Evolutionary conservation across 2,113 vertebrate genomes (phyloP), one percentile per base, ranked within the genome.

Genomic region (Malurus cyaneus): DNA sequence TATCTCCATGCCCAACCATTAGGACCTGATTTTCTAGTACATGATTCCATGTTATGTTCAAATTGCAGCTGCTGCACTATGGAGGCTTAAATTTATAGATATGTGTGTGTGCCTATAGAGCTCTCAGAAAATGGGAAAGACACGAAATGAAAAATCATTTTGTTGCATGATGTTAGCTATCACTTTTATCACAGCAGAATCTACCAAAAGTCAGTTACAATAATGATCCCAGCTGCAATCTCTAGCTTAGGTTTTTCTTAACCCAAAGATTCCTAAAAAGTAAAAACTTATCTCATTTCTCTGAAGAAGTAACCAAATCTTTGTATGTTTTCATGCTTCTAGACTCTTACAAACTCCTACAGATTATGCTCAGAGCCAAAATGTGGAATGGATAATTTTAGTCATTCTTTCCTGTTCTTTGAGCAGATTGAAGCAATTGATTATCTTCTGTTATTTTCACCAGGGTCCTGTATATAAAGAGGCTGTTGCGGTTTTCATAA

Each of bases 381-480:
- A 62, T 1, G 1, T 26, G 6, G 11, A 50, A 76, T 76, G 41
- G 49, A 11, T 25, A 5, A 64, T 56, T 92, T 93, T 73, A 88
- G 18, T 16, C 32, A 44, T 62, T 81, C 29, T 85, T 79, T 12
- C 2, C 14, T 62, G 9, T 78, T 20, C 23, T 84, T 84, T 56
- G 23, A 59, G 29, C 7, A 61, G 29, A 62, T 32, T 81, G n/a
- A 78, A 66, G 12, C n/a, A 73, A 73, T 60, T 42, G 3, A 8
- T 65, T 88, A 39, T 78, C 19, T 80, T 25, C 46, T 54, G 15
- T 46, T 52, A 67, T 62, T 32, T 74, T 84, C 69, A 47, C 14
- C 23, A 42, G 10, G 3, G 1, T 53, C 6, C 9, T 1, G 0
- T 13, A 47, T 8, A 49, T 41, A 79, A 80, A 59, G 4, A 50